phyloP scores from a whole-genome alignment of 92 coral and sea anemone genomes.

The Phenganax stokvisi region DNA sequence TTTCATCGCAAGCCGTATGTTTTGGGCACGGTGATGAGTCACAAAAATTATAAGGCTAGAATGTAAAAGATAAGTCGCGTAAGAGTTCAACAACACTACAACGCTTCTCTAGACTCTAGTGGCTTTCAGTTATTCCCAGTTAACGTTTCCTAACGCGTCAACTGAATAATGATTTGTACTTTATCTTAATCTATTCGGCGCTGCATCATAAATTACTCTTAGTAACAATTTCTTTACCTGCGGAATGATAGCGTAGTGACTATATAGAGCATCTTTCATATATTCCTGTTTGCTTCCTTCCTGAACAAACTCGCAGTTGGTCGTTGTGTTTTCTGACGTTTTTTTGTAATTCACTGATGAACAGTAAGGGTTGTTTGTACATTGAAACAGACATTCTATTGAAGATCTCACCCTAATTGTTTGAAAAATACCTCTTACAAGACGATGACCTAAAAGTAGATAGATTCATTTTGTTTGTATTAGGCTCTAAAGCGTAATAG shows the following conservation, averaged over 20 bases:
- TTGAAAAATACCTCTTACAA: not conserved
- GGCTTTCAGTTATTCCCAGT: no score
- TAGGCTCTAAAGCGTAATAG: not conserved
- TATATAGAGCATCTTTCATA: not conserved
- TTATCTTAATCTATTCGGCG: no score
- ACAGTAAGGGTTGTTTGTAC: not conserved
- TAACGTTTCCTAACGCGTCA: no score
- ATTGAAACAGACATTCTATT: slow-evolving; percentile 2
- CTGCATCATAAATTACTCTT: no score
- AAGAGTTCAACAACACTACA: not conserved
- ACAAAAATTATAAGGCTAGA: slow-evolving; percentile 5
- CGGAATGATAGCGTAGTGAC: no score
- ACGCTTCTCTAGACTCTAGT: no score
- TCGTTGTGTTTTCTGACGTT: not conserved
- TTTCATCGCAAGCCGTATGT: not conserved
- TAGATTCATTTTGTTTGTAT: not conserved
- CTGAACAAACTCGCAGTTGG: slow-evolving; percentile 1
- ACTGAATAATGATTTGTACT: no score
- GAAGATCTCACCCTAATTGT: not conserved
- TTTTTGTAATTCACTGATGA: slow-evolving; percentile 1
- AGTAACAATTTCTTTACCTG: no score
- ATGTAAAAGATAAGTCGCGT: not conserved
- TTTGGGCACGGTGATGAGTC: slow-evolving; percentile 17
- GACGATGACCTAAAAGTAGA: slow-evolving; percentile 12
- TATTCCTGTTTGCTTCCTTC: not conserved